Conservation (phyloP, 2,113 vertebrate species). For the Uropsilus gracilis region DNA sequence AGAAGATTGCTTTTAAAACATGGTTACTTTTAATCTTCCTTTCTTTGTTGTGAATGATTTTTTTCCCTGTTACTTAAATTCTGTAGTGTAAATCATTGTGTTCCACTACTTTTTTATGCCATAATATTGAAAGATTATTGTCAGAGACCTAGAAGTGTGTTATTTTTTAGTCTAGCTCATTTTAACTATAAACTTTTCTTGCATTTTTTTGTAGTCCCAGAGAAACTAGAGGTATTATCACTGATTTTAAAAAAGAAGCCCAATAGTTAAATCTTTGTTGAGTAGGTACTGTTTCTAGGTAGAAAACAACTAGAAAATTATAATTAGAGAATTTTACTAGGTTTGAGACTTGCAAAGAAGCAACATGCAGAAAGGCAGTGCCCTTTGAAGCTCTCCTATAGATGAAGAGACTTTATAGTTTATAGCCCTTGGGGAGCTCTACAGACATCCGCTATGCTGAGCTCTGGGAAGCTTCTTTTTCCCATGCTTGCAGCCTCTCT, state of each 20-base stretch:
- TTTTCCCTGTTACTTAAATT: slow-evolving; percentile 16
- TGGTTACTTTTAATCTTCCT: slow-evolving; percentile 34
- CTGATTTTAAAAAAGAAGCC: slow-evolving; percentile 41
- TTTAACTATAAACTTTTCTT: slow-evolving; percentile 11
- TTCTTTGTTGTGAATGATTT: slow-evolving; percentile 27
- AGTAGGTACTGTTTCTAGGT: slow-evolving; percentile 43
- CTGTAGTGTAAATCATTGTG: slow-evolving; percentile 17
- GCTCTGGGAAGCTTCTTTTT: slow-evolving; percentile 84
- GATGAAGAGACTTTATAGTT: background rate
- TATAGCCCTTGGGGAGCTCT: slow-evolving; percentile 67
- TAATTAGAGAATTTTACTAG: slow-evolving; percentile 47
- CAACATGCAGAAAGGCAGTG: background rate
- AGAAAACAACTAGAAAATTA: slow-evolving; percentile 39
- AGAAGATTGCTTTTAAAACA: too few relatives aligned
- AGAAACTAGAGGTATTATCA: background rate
- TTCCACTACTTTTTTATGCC: background rate
- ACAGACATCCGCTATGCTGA: slow-evolving; percentile 47
- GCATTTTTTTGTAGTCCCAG: background rate
- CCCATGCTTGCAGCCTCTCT: slow-evolving; percentile 81
- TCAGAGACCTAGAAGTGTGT: slow-evolving; percentile 2
- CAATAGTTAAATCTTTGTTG: slow-evolving; percentile 1
- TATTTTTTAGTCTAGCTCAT: slow-evolving; percentile 15
- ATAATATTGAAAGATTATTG: slow-evolving; percentile 23
- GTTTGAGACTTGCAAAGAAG: slow-evolving; percentile 34
- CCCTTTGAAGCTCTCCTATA: slow-evolving; percentile 37